Evolutionary conservation across 2,113 vertebrate species (phyloP).

Genomic region (Dicerorhinus sumatrensis): DNA sequence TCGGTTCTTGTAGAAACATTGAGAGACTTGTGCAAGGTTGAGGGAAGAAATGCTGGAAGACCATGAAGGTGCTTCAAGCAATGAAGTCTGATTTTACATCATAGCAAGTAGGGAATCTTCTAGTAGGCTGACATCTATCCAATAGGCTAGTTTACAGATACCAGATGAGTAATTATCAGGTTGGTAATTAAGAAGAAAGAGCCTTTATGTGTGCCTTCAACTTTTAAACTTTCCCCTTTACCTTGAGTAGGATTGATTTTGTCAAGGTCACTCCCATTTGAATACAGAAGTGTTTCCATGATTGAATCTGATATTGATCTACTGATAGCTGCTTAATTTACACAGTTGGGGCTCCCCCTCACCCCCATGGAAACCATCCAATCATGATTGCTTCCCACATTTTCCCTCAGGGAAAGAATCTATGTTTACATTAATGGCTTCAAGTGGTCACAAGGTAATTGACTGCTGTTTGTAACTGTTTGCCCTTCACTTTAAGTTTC

Average conservation of each 20-base stretch:
- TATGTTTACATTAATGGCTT: constrained; percentile 54
- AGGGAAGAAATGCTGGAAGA: neutral
- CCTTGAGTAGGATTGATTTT: constrained; percentile 45
- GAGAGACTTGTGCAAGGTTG: neutral
- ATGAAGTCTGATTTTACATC: neutral
- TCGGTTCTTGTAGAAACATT: neutral
- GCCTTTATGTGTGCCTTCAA: neutral
- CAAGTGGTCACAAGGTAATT: constrained; percentile 47
- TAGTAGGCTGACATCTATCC: neutral
- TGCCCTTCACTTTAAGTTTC: constrained; percentile 50
- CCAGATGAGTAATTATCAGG: neutral
- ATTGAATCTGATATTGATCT: constrained; percentile 61
- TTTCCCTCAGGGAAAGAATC: constrained; percentile 54
- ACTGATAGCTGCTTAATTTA: constrained; percentile 58
- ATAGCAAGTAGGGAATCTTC: neutral
- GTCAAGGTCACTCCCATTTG: neutral
- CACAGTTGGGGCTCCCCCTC: neutral
- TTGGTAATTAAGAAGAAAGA: constrained; percentile 32
- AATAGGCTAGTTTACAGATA: neutral
- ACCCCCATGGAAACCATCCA: neutral
- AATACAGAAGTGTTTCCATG: constrained; percentile 53
- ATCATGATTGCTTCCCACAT: neutral
- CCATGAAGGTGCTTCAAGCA: neutral
- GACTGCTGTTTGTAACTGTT: constrained; percentile 35
- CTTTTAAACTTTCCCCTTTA: constrained; percentile 32